Base-by-base conservation (phyloP, 2,113 vertebrate genomes). In the Phyllostomus hastatus region DNA sequence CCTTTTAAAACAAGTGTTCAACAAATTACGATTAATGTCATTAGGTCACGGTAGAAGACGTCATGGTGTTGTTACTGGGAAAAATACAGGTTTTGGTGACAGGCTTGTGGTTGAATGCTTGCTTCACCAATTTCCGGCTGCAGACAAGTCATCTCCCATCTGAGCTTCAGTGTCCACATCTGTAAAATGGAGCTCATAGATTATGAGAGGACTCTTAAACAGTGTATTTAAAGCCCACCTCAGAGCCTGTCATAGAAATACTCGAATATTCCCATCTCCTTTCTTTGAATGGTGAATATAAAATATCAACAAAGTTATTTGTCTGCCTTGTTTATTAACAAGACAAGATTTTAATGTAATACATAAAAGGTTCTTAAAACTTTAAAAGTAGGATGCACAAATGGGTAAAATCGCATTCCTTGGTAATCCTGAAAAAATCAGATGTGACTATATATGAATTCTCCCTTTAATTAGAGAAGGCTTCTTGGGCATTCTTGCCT, bases 261-360 rank as follows among this genome's bases (percentile, higher is more conserved):
- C 2, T 91, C 86, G 84, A 50, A 80, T 88, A 3, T 52, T 69
- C 22, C 41, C 59, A 87, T 54, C 22, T 73, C 48, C 38, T 87
- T 94, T 86, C 35, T 92, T 52, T 33, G 8, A 88, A 54, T 90
- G 31, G 11, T 91, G n/a, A 84, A 73, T 79, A 78, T 66, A 59
- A 91, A 69, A 86, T 61, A 76, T 33, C 33, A 54, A 72, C 79
- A 70, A 78, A 64, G 20, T 88, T 66, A n/a, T 59, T 95, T 88
- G 46, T 50, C 41, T 82, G 22, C 11, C 4, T 92, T 96, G 16
- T 92, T 91, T 91, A 94, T 43, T 43, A 43, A 91, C 14, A 80
- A 91, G 75, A 86, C 4, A 86, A 86, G 19, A 46, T 83, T 94
- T 94, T 95, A 91, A 79, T 84, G 43, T 94, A 82, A 79, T 91